Conservation (phyloP, 2,888 invertebrate genomes). For the Ophion ellenae region DNA sequence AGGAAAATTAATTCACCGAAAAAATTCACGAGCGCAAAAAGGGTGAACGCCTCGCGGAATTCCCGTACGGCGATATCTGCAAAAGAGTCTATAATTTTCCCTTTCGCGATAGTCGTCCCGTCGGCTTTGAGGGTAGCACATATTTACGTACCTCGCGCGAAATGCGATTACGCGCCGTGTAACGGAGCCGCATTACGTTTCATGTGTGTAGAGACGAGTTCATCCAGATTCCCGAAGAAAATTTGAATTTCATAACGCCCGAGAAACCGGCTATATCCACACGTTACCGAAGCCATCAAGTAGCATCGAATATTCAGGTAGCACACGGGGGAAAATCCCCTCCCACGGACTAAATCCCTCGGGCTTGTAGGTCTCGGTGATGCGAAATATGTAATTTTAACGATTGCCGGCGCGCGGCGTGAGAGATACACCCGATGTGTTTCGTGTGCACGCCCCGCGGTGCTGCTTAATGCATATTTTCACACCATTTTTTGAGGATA, state of each 20-base stretch:
- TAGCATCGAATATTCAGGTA: constrained; percentile 65
- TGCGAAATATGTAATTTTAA: constrained; percentile 62
- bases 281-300: constrained; percentile 62
- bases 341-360: constrained; percentile 50
- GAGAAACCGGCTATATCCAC: constrained; percentile 46
- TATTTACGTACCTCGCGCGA: not conserved
- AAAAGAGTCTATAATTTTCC: constrained; percentile 8
- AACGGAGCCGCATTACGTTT: constrained; percentile 15
- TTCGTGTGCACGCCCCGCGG: constrained; percentile 21
- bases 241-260: constrained; percentile 64
- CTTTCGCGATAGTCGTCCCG: too few species aligned
- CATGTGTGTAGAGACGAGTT: constrained; percentile 42
- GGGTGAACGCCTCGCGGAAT: too few species aligned
- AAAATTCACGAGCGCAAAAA: too few species aligned
- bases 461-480: constrained; percentile 1
- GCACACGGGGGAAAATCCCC: constrained; percentile 46
- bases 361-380: constrained; percentile 34
- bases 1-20: too few species aligned
- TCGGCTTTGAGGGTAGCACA: not conserved
- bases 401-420: constrained; percentile 38
- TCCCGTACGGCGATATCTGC: not conserved
- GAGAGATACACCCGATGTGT: constrained; percentile 38
- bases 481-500: constrained; percentile 23
- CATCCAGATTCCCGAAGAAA: constrained; percentile 45
- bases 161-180: constrained; percentile 14